These are phyloP conservation scores for Sylvia atricapilla DNA, from an alignment of 2,113 vertebrate species.

Conservation along the genomic window DNA sequence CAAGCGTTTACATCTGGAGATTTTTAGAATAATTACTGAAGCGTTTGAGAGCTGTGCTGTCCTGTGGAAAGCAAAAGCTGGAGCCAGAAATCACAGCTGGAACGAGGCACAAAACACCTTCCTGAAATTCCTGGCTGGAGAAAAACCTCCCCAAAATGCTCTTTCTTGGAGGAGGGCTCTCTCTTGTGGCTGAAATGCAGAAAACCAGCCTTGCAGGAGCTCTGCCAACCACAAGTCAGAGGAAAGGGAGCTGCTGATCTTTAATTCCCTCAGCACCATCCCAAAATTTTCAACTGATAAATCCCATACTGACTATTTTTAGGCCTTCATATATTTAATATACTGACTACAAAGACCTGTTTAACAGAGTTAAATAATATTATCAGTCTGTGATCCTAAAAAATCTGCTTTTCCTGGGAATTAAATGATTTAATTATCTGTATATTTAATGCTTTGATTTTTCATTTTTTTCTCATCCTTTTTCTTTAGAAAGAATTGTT, in stretches of 20 bases:
- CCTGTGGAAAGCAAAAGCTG: not conserved
- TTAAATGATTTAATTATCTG: not conserved
- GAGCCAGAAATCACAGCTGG: not conserved
- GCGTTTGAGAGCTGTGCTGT: not conserved
- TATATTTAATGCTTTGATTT: not conserved
- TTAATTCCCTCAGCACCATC: not conserved
- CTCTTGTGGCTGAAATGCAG: slow-evolving; percentile 21
- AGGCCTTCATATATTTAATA: not conserved
- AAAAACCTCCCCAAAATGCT: not conserved
- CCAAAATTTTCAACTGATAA: not conserved
- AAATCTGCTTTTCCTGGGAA: not conserved
- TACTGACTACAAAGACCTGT: not conserved
- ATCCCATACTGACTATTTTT: not conserved
- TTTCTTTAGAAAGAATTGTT: not conserved
- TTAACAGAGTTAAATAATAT: not conserved
- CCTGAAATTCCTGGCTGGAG: not conserved
- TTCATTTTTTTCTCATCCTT: not conserved
- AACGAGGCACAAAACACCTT: not conserved
- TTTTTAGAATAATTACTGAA: not conserved
- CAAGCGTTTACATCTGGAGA: not conserved
- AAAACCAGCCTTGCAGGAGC: not conserved
- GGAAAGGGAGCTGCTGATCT: not conserved
- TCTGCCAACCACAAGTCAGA: fast-evolving
- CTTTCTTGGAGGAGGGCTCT: slow-evolving; percentile 24
- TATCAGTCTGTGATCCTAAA: not conserved